phyloP scores from a whole-genome alignment of 2,888 invertebrate genomes.

The Dasysyrphus tricinctus region DNA sequence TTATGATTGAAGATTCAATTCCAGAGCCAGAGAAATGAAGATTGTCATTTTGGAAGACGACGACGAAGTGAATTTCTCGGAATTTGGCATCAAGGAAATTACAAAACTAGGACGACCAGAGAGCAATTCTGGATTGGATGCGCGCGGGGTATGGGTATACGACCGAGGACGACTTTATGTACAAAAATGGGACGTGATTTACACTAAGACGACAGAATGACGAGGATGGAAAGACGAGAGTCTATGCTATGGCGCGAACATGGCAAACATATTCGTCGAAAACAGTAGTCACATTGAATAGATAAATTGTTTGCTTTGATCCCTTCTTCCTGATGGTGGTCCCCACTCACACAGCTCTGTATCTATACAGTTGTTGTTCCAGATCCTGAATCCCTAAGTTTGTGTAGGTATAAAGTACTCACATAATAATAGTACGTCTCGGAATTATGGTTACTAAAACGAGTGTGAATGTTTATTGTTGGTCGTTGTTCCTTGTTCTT shows the following conservation, averaged over 20 bases:
- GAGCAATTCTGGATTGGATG: background rate
- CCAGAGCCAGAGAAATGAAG: conserved; percentile 38
- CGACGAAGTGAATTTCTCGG: background rate
- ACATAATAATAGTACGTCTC: conserved; percentile 37
- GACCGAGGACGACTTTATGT: conserved; percentile 15
- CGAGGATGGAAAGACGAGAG: conserved; percentile 17
- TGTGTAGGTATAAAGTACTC: conserved; percentile 7
- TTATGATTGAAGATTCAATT: conserved; percentile 68
- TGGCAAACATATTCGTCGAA: conserved; percentile 62
- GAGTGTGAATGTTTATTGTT: conserved; percentile 65
- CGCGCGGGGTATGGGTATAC: background rate
- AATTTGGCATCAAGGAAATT: conserved; percentile 52
- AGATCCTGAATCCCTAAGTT: conserved; percentile 16
- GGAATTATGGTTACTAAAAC: conserved; percentile 71
- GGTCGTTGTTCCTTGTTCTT: conserved; percentile 47
- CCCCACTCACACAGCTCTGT: conserved; percentile 1
- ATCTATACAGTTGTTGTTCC: conserved; percentile 16
- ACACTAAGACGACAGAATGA: conserved; percentile 15
- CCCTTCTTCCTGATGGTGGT: conserved; percentile 35
- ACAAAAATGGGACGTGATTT: conserved; percentile 37
- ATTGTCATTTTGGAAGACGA: conserved; percentile 38
- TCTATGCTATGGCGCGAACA: conserved; percentile 47
- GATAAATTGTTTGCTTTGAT: conserved; percentile 73
- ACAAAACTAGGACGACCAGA: conserved; percentile 50
- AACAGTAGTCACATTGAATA: conserved; percentile 59